Conservation (phyloP, 1,140 invertebrate species). For the Lerema accius region DNA sequence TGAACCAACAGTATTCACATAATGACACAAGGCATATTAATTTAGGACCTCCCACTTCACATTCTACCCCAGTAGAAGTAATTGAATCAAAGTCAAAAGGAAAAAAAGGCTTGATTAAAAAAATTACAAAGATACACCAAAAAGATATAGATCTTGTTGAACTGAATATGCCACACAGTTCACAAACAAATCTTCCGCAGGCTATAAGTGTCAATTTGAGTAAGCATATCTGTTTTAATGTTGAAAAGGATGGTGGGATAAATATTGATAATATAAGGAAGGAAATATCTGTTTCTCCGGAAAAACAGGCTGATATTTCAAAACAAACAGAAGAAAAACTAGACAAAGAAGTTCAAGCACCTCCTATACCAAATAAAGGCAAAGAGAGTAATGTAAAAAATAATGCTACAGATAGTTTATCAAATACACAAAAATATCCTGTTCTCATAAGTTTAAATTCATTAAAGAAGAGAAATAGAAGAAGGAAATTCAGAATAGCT, state of each 20-base stretch:
- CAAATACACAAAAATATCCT: conserved; percentile 49
- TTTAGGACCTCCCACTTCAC: conserved; percentile 68
- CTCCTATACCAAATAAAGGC: conserved; percentile 49
- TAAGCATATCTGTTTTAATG: conserved; percentile 77
- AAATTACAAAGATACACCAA: conserved; percentile 62
- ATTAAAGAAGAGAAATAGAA: conserved; percentile 55
- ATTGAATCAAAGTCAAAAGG: conserved; percentile 52
- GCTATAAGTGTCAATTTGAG: conserved; percentile 72
- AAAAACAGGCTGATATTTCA: conserved; percentile 51
- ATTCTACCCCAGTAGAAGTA: conserved; percentile 73
- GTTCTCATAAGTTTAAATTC: conserved; percentile 66
- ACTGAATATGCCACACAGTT: conserved; percentile 59
- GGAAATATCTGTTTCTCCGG: conserved; percentile 55
- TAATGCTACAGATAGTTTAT: conserved; percentile 19
- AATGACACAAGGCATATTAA: conserved; percentile 63
- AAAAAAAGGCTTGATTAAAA: conserved; percentile 58
- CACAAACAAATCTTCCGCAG: conserved; percentile 44
- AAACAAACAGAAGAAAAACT: conserved; percentile 44
- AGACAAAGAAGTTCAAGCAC: conserved; percentile 78
- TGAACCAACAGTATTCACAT: conserved; percentile 72
- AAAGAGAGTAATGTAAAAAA: conserved; percentile 37
- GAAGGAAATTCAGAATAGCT: conserved; percentile 48
- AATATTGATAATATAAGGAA: conserved; percentile 56
- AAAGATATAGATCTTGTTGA: conserved; percentile 68
- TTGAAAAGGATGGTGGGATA: conserved; percentile 64